Evolutionary conservation across 2,888 invertebrate genomes (phyloP), one percentile per base, ranked within the genome.

Genomic region (Microctonus hyperodae): DNA sequence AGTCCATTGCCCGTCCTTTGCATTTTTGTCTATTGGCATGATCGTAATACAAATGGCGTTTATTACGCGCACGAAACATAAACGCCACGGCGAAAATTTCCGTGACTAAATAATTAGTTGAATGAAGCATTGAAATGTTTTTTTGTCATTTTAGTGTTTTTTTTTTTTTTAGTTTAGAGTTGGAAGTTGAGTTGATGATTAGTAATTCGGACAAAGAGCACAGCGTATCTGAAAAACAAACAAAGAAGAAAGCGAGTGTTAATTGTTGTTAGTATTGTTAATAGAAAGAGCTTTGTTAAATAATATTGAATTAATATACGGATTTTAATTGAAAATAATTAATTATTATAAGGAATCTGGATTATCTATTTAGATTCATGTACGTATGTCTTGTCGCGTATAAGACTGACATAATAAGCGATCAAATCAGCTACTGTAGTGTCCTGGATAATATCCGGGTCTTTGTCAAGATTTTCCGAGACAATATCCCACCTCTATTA

Each of bases 1-100:
- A 83, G 78, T 72, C 83, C 81, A 73, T 81, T 81, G 79, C 74
- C 78, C 74, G 80, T 76, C 73, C 79, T 82, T 81, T 79, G 82
- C 83, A 83, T 83, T 78, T 80, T 83, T 77, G 68, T 71, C 71
- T 69, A 79, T 83, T 81, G 65, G 79, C 83, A 83, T 83, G 79
- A 79, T 83, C 80, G 78, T 66, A 40, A 22, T 23, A 35, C 37
- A 22, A 37, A 11, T 62, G 53, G 51, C 37, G 60, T 51, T 56
- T 59, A 69, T 59, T 33, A 50, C 44, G 28, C 13, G 22, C 28
- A n/a, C 31, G 28, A 20, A 50, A 5, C 20, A 23, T 50, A 33
- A 28, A 59, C 28, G 31, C 33, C 28, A 50, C 9, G 7, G 31
- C 11, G 28, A 11, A 11, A 28, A 31, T 25, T 5, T 28, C n/a